These are phyloP conservation scores for Acanthochromis polyacanthus DNA, from an alignment of 2,113 vertebrate genomes.

Conservation along the genomic window DNA sequence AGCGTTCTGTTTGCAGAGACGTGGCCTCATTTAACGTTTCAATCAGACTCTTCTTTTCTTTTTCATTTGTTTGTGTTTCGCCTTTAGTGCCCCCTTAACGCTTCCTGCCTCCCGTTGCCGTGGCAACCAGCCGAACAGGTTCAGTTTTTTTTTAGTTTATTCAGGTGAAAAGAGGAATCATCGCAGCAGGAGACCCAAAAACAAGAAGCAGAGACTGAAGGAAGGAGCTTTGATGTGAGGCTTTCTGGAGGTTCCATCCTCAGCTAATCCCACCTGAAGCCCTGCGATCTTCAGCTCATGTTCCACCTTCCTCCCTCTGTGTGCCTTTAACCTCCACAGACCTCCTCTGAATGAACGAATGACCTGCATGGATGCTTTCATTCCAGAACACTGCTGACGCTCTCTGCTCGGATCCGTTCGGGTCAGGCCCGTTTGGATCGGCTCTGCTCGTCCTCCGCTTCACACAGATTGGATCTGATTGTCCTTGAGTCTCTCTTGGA, in stretches of 20 bases:
- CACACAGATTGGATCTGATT: neutral
- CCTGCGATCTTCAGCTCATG: neutral
- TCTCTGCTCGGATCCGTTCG: neutral
- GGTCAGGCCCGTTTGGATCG: neutral
- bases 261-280: neutral
- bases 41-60: neutral
- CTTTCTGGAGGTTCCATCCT: neutral
- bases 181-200: constrained; percentile 1
- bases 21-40: constrained; percentile 7
- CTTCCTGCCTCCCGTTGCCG: constrained; percentile 6
- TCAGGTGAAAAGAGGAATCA: constrained; percentile 3
- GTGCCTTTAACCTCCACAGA: neutral
- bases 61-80: neutral
- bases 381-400: no score
- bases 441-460: neutral
- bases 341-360: neutral
- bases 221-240: constrained; percentile 24
- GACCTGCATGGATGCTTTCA: no score
- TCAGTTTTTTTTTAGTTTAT: neutral
- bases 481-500: neutral
- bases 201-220: neutral
- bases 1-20: neutral
- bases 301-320: no score
- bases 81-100: neutral
- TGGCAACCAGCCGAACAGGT: neutral